Base-by-base conservation (phyloP, 2,113 vertebrate species). In the Apaloderma vittatum region DNA sequence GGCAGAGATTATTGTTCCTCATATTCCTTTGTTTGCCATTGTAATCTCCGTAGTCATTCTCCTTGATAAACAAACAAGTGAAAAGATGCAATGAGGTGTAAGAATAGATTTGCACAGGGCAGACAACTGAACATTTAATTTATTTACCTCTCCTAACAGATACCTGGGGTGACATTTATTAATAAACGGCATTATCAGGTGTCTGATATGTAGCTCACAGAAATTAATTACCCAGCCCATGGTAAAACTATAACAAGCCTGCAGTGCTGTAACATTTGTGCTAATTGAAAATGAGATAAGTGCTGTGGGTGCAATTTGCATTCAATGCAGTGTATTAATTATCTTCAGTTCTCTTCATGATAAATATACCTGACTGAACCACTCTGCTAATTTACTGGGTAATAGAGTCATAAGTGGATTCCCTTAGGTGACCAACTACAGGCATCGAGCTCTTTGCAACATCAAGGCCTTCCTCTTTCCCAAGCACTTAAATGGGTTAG, bases 221-320 rank as follows among this genome's bases (percentile, higher is more conserved):
- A 98, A 99, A 98, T 99, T 98, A 99, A 99, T 99, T 98, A 99
- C 98, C 97, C 97, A 98, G 97, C 98, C 98, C 98, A 95, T 98
- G 98, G 98, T 98, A 98, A 97, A 98, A 97, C 97, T 97, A 96
- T 98, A 99, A 99, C 98, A 98, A 98, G 98, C 98, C 98, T 95
- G 93, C 97, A 95, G 98, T 93, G 98, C 98, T 97, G 96, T 97
- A 98, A 98, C 98, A 97, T 98, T 98, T 98, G 97, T 98, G 98
- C 98, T 99, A 98, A 98, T 98, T 99, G 98, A 98, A 98, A 98
- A 98, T 97, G 98, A 98, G 98, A 98, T 98, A 99, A 99, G 98
- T 98, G 98, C 98, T 98, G 98, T 98, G 98, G 98, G 98, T 98
- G 96, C 98, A 98, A 98, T 99, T 98, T 98, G 98, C 98, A 98